Evolutionary conservation across 2,888 invertebrate genomes (phyloP).

Genomic region (Drosophila quinaria): DNA sequence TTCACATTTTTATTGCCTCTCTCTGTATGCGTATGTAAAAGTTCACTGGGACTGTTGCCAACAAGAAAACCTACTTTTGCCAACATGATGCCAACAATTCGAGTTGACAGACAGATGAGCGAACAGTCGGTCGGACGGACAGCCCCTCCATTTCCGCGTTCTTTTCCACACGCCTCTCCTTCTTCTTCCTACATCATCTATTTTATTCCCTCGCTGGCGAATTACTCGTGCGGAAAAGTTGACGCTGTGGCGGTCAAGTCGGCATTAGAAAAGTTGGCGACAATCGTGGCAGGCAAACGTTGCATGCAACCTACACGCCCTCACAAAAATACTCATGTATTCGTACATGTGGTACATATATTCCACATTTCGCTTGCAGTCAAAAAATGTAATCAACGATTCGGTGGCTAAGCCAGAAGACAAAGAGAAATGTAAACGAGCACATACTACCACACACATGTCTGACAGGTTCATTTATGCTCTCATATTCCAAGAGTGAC

Average conservation of each 20-base stretch:
- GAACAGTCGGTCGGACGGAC: background rate
- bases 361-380: constrained; percentile 15
- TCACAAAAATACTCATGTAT: background rate
- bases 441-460: background rate
- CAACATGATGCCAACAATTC: constrained; percentile 57
- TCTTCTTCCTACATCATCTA: background rate
- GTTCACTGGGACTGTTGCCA: constrained; percentile 50
- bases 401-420: constrained; percentile 5
- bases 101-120: constrained; percentile 28
- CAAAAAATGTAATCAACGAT: constrained; percentile 16
- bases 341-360: background rate
- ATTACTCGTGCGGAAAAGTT: constrained; percentile 51
- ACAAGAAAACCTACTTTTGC: constrained; percentile 69
- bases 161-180: background rate
- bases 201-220: constrained; percentile 17
- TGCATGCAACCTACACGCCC: constrained; percentile 8
- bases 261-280: constrained; percentile 22
- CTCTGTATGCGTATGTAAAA: constrained; percentile 19
- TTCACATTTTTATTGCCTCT: constrained; percentile 58
- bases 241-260: constrained; percentile 46
- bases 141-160: background rate
- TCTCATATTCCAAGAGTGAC: background rate
- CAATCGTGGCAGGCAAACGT: constrained; percentile 6
- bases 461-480: constrained; percentile 17
- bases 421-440: constrained; percentile 17